Evolutionary conservation across 2,888 invertebrate genomes (phyloP).

Genomic region (Oscheius myriophilus): DNA sequence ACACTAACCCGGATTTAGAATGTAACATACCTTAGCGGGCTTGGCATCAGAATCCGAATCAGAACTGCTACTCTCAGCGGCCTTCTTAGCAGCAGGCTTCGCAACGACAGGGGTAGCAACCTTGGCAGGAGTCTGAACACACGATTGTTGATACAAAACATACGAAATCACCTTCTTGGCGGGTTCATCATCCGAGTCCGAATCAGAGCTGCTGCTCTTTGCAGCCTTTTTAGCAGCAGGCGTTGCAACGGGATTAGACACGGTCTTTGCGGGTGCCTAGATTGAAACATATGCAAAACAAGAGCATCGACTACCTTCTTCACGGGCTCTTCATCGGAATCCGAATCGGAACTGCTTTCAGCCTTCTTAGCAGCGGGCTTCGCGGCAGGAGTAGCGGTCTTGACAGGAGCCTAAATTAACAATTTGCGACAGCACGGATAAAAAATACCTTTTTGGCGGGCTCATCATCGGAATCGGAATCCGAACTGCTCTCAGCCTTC

Average conservation of each 20-base stretch:
- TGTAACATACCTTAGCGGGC: conserved; percentile 10
- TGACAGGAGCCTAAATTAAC: not conserved
- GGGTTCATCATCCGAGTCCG: conserved; percentile 40
- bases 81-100: conserved; percentile 19
- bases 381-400: not conserved
- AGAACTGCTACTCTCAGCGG: conserved; percentile 13
- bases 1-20: not conserved
- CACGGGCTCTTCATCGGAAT: conserved; percentile 22
- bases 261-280: conserved; percentile 28
- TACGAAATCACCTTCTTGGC: not conserved
- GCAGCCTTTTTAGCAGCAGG: conserved; percentile 44
- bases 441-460: conserved; percentile 12
- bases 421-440: not conserved
- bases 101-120: not conserved
- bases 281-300: not conserved
- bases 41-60: conserved; percentile 32
- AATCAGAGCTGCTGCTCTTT: conserved; percentile 36
- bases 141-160: too few relatives aligned
- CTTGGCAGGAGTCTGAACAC: conserved; percentile 9
- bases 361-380: not conserved
- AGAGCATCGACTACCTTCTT: conserved; percentile 27
- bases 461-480: conserved; percentile 10
- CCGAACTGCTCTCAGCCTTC: not conserved
- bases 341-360: conserved; percentile 24
- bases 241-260: conserved; percentile 9